Evolutionary conservation across 2,888 invertebrate genomes (phyloP).

Genomic region (Limnephilus rhombicus): DNA sequence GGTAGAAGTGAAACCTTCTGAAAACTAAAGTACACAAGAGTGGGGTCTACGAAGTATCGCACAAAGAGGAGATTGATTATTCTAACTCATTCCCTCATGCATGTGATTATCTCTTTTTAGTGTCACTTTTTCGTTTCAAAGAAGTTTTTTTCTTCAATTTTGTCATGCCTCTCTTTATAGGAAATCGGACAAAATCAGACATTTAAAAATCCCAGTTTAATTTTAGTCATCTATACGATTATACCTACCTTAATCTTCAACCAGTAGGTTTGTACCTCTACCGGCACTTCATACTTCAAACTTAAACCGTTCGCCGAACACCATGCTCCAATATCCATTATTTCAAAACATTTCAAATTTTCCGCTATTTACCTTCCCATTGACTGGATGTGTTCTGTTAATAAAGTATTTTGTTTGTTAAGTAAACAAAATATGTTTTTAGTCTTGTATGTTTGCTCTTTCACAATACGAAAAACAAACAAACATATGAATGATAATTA

Average conservation of each 20-base stretch:
- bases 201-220: no score
- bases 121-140: no score
- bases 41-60: no score
- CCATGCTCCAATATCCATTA: background rate
- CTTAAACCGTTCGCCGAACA: background rate
- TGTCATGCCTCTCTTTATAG: no score
- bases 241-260: background rate
- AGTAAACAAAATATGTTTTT: background rate
- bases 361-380: constrained; percentile 10
- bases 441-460: background rate
- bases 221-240: background rate
- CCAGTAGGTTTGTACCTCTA: background rate
- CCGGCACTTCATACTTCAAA: background rate
- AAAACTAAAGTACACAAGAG: no score
- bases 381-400: background rate
- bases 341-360: background rate
- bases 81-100: no score
- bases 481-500: background rate
- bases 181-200: no score
- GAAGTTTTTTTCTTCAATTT: no score
- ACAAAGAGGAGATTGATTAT: no score
- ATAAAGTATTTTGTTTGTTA: constrained; percentile 11
- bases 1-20: no score
- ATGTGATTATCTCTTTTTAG: no score
- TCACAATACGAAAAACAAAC: background rate